These are phyloP conservation scores for Harpalus rufipes DNA, from an alignment of 2,888 invertebrate genomes.

Conservation along the genomic window DNA sequence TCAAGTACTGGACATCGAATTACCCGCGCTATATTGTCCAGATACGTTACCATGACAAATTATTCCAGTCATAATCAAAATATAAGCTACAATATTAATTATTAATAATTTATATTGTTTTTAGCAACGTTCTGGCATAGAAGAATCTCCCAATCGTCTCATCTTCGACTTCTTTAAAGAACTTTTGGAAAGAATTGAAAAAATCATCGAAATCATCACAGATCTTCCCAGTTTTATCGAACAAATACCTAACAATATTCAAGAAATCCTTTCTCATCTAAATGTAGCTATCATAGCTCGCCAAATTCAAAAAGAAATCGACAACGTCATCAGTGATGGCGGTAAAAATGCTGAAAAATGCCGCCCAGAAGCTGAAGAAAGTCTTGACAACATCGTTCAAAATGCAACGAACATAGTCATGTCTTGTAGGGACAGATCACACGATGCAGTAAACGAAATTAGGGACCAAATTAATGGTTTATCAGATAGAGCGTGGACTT, in stretches of 20 bases:
- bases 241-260: conserved; percentile 38
- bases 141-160: background rate
- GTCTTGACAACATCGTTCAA: conserved; percentile 5
- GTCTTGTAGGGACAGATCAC: conserved; percentile 5
- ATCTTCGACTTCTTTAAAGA: conserved; percentile 2
- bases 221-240: conserved; percentile 15
- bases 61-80: no score
- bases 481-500: background rate
- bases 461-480: background rate
- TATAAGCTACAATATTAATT: background rate
- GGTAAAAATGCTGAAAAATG: conserved; percentile 44
- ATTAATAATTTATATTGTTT: background rate
- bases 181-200: conserved; percentile 14
- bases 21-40: no score
- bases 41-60: no score
- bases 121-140: background rate
- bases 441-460: background rate
- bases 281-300: conserved; percentile 6
- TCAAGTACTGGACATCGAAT: no score
- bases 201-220: conserved; percentile 1
- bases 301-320: conserved; percentile 34
- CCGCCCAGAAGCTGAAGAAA: conserved; percentile 21
- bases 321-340: conserved; percentile 12
- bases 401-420: background rate
- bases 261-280: conserved; percentile 14